These are phyloP conservation scores for Macrocentrus cingulum DNA, from an alignment of 1,140 invertebrate genomes.

Conservation along the genomic window DNA sequence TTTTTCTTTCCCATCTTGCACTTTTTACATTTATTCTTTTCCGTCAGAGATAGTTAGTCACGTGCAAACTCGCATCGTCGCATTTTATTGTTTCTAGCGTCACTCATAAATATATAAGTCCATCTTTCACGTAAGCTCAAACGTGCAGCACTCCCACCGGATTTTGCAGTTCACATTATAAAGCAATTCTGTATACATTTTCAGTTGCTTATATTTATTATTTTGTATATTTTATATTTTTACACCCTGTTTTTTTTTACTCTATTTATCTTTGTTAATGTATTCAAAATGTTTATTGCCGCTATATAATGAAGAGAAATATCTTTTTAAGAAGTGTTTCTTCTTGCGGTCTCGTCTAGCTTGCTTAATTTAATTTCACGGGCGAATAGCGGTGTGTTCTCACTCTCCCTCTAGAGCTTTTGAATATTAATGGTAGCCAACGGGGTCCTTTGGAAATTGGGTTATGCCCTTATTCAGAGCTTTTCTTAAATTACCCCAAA, in stretches of 20 bases:
- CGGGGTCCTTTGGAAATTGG: not conserved
- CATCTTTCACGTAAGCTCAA: not conserved
- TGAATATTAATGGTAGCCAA: slow-evolving; percentile 5
- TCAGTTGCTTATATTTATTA: not conserved
- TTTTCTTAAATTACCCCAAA: not conserved
- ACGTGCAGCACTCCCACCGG: not conserved
- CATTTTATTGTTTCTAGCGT: not conserved
- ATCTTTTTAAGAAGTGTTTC: not conserved
- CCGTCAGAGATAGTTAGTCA: not conserved
- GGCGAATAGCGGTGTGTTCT: not conserved
- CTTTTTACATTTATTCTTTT: no score
- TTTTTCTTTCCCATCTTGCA: no score
- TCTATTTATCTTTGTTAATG: not conserved
- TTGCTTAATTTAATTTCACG: not conserved
- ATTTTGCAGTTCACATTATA: not conserved
- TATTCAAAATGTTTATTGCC: no score
- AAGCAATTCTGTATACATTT: not conserved
- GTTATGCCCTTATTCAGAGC: not conserved
- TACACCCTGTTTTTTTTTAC: not conserved
- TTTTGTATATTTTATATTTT: not conserved
- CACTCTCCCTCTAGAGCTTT: not conserved
- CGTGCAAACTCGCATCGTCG: not conserved
- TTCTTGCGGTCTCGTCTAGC: not conserved
- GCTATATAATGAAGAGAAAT: not conserved
- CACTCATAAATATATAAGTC: not conserved